phyloP scores from a whole-genome alignment of 2,113 vertebrate species.

The Acinonyx jubatus region DNA sequence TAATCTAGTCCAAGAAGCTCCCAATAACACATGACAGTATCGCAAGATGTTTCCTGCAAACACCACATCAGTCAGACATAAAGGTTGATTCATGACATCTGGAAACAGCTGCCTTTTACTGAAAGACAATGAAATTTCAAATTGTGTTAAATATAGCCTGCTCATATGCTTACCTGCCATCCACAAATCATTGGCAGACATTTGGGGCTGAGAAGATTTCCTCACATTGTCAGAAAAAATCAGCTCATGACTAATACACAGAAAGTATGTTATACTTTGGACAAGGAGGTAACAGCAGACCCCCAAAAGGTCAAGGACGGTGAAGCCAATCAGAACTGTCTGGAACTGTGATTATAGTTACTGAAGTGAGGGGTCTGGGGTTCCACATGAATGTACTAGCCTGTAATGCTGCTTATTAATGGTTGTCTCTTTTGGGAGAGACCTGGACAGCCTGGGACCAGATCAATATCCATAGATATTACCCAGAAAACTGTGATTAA shows the following conservation, averaged over 20 bases:
- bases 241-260: constrained; percentile 39
- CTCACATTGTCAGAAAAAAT: constrained; percentile 62
- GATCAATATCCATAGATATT: background rate
- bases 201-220: constrained; percentile 52
- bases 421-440: background rate
- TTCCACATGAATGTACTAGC: background rate
- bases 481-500: background rate
- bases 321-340: background rate
- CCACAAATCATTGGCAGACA: constrained; percentile 58
- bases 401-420: background rate
- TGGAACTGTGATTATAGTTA: background rate
- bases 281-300: background rate
- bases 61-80: constrained; percentile 23
- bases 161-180: constrained; percentile 57
- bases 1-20: constrained; percentile 31
- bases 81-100: constrained; percentile 67
- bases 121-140: constrained; percentile 72
- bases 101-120: constrained; percentile 70
- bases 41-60: constrained; percentile 54
- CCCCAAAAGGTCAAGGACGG: background rate
- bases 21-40: background rate
- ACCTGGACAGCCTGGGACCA: background rate
- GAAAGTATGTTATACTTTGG: constrained; percentile 46
- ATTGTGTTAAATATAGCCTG: constrained; percentile 56
- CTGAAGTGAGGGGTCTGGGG: background rate